phyloP scores from a whole-genome alignment of 2,113 vertebrate genomes.

The Onychostoma macrolepis region DNA sequence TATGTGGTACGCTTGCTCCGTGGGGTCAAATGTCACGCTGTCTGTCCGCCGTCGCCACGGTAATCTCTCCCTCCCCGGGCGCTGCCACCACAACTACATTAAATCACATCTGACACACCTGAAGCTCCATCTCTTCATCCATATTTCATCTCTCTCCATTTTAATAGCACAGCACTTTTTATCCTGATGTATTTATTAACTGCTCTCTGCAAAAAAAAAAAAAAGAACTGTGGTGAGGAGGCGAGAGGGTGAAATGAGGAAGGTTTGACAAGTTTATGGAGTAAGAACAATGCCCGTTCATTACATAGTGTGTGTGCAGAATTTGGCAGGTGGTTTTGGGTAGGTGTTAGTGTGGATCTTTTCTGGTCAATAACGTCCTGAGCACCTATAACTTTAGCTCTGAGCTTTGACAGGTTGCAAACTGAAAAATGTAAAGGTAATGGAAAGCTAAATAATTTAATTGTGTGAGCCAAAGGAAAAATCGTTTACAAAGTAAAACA shows the following conservation, averaged over 20 bases:
- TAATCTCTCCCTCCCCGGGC: conserved; percentile 78
- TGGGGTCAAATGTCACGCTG: conserved; percentile 84
- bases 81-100: conserved; percentile 81
- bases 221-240: conserved; percentile 71
- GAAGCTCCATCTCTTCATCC: conserved; percentile 90
- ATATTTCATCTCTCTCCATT: conserved; percentile 94
- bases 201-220: conserved; percentile 73
- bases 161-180: conserved; percentile 94
- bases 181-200: conserved; percentile 97
- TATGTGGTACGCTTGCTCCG: conserved; percentile 88
- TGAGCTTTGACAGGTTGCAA: conserved; percentile 31
- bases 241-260: conserved; percentile 80
- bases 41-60: conserved; percentile 77
- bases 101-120: conserved; percentile 97
- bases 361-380: conserved; percentile 62
- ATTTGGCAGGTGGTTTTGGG: conserved; percentile 68
- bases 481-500: background rate
- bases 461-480: conserved; percentile 47
- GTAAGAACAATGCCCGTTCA: conserved; percentile 89
- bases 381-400: conserved; percentile 67
- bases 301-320: conserved; percentile 78
- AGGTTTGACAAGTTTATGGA: conserved; percentile 94
- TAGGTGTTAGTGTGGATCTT: conserved; percentile 58
- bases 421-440: conserved; percentile 74
- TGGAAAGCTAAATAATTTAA: conserved; percentile 68